A percentile compares a stretch with the other conserved stretches of the same genome.
These are phyloP conservation scores for Lagodon rhomboides DNA, from an alignment of 2,797 vertebrate genomes.

Conservation along the genomic window DNA sequence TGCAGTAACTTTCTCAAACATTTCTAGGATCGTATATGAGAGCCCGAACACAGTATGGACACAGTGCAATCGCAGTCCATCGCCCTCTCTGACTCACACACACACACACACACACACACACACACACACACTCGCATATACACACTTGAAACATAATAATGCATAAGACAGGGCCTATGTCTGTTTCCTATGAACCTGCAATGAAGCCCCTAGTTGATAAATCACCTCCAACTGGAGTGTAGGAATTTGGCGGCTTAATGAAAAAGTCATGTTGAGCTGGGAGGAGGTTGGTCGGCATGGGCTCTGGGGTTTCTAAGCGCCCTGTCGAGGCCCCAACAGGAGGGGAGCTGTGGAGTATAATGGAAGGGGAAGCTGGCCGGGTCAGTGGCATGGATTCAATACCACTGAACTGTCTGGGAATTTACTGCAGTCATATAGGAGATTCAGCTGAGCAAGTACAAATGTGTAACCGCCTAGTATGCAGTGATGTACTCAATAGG, in stretches of 20 bases:
- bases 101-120: slow-evolving; percentile 47
- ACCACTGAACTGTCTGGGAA: slow-evolving; percentile 78
- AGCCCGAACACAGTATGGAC: slow-evolving; percentile 59
- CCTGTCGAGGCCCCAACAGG: slow-evolving; percentile 75
- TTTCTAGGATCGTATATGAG: slow-evolving; percentile 69
- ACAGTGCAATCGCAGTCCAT: slow-evolving; percentile 31
- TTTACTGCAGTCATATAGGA: slow-evolving; percentile 71
- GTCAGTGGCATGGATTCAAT: slow-evolving; percentile 75
- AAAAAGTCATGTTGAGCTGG: slow-evolving; percentile 90
- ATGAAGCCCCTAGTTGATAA: slow-evolving; percentile 88
- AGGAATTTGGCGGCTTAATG: slow-evolving; percentile 93
- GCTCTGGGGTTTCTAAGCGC: slow-evolving; percentile 73
- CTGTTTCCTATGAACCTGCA: slow-evolving; percentile 89
- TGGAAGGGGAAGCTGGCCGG: slow-evolving; percentile 42
- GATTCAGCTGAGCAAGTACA: slow-evolving; percentile 62
- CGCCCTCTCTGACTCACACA: slow-evolving; percentile 49
- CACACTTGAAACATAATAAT: slow-evolving; percentile 83
- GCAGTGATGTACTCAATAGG: slow-evolving; percentile 43
- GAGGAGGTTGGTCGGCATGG: slow-evolving; percentile 71
- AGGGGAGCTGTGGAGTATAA: slow-evolving; percentile 69
- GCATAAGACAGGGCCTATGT: slow-evolving; percentile 80
- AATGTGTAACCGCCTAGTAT: slow-evolving; percentile 57
- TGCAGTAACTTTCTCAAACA: slow-evolving; percentile 40
- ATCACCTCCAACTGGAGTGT: slow-evolving; percentile 88
- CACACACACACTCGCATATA: slow-evolving; percentile 58